A percentile compares a stretch with the other conserved stretches of the same genome.
phyloP scores from a whole-genome alignment of 2,888 invertebrate species.

The Lasioglossum marginatum region DNA sequence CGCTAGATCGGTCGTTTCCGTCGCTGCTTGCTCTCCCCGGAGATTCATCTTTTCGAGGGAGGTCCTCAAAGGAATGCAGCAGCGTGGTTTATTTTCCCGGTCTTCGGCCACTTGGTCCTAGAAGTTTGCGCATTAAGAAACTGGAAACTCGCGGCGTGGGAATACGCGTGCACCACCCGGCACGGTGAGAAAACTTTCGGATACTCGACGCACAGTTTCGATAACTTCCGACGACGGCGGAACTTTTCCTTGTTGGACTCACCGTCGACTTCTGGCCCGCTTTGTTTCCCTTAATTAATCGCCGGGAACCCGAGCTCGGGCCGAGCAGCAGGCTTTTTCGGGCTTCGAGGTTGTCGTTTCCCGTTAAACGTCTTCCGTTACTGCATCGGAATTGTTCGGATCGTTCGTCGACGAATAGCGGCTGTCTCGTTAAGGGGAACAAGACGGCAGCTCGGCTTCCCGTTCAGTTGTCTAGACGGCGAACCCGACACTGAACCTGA shows the following conservation, averaged over 20 bases:
- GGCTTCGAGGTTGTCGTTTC: not conserved
- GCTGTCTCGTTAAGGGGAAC: not conserved
- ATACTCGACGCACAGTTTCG: constrained; percentile 48
- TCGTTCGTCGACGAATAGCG: not conserved
- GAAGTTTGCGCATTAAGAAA: constrained; percentile 60
- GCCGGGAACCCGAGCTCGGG: not conserved
- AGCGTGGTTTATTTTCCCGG: constrained; percentile 53
- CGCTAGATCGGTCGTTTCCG: not conserved
- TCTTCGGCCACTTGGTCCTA: constrained; percentile 31
- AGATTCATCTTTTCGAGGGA: not conserved
- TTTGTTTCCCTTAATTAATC: constrained; percentile 20
- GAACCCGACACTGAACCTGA: not conserved
- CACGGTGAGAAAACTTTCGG: constrained; percentile 37
- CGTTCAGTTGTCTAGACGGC: not conserved
- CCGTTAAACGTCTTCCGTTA: not conserved
- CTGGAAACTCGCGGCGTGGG: constrained; percentile 39
- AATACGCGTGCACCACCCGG: constrained; percentile 23
- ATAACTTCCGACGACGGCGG: constrained; percentile 39
- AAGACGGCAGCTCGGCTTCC: not conserved
- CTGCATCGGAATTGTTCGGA: not conserved
- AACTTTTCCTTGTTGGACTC: constrained; percentile 49
- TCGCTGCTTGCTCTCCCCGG: constrained; percentile 1
- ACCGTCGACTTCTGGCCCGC: not conserved
- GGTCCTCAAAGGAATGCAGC: constrained; percentile 48
- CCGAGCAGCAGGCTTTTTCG: not conserved